Evolutionary conservation across 1,140 invertebrate species (phyloP), one percentile per base, ranked within the genome.

Genomic region (Drosophila tristis): DNA sequence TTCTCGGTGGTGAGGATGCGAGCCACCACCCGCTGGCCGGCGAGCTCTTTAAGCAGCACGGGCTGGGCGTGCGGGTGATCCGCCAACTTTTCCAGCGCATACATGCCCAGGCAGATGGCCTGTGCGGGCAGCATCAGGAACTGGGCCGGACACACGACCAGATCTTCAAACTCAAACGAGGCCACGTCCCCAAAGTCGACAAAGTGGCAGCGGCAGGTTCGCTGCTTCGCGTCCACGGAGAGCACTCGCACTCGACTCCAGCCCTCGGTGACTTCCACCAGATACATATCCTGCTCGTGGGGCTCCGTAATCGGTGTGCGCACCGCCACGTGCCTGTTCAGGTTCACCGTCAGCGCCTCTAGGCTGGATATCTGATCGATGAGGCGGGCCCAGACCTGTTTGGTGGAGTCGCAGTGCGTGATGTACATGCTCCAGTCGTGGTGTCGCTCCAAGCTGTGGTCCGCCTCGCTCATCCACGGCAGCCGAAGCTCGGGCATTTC

Each of bases 81-180:
- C 43, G 77, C 90, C n/a, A 92, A 92, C 60, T 92, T 92, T 47
- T 92, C 91, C 47, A 92, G 25, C 0, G 90, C 91, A 43, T 91
- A 92, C 63, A 92, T 72, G 29, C 80, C 82, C 1, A 92, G 65
- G 9, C 89, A 89, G 1, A 92, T 74, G 2, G 90, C 91, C 57
- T 92, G 91, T 9, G 86, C 62, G 0, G 91, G 79, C 5, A 92
- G 75, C 16, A 56, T 55, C 13, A 92, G 51, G 45, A 91, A 92
- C 20, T 81, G 56, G 0, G 74, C 8, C 2, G 82, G 67, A 50
- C 91, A 91, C 23, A 64, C 5, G 47, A 74, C 75, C 2, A 92
- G 61, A 4, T 80, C 44, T 23, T 74, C 70, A 5, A 76, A 76
- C 0, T 74, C 20, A 29, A 92, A 78, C 54, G 49, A 65, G 9